phyloP scores from a whole-genome alignment of 2,113 vertebrate species.

The Sorex araneus region DNA sequence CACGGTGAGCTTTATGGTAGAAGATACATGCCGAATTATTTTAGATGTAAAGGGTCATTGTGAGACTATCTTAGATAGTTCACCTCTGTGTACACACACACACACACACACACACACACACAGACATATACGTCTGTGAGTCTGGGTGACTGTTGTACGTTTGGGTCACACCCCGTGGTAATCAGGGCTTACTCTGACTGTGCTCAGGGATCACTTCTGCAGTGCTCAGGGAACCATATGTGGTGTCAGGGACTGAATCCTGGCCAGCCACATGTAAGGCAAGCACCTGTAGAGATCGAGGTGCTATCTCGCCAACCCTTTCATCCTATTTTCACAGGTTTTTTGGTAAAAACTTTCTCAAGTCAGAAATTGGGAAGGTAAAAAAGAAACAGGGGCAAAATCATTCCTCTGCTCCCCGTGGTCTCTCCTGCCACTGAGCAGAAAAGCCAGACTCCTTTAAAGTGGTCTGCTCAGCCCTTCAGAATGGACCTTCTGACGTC shows the following conservation, averaged over 20 bases:
- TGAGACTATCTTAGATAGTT: slow-evolving; percentile 56
- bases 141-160: neutral
- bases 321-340: no score
- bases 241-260: no score
- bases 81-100: neutral
- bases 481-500: neutral
- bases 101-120: neutral
- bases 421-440: neutral
- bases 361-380: slow-evolving; percentile 25
- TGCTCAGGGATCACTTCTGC: no score
- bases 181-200: no score
- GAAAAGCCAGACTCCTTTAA: slow-evolving; percentile 22
- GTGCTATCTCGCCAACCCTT: no score
- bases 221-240: no score
- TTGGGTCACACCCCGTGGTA: no score
- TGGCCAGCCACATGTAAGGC: no score
- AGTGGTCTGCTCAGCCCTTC: slow-evolving; percentile 5
- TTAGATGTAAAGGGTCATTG: slow-evolving; percentile 31
- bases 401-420: neutral
- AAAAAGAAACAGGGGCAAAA: slow-evolving; percentile 1
- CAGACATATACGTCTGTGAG: neutral
- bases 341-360: slow-evolving; percentile 21
- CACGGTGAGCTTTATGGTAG: slow-evolving; percentile 36
- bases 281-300: no score
- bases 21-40: slow-evolving; percentile 60